phyloP scores from a whole-genome alignment of 2,113 vertebrate species.

The Asarcornis scutulata region DNA sequence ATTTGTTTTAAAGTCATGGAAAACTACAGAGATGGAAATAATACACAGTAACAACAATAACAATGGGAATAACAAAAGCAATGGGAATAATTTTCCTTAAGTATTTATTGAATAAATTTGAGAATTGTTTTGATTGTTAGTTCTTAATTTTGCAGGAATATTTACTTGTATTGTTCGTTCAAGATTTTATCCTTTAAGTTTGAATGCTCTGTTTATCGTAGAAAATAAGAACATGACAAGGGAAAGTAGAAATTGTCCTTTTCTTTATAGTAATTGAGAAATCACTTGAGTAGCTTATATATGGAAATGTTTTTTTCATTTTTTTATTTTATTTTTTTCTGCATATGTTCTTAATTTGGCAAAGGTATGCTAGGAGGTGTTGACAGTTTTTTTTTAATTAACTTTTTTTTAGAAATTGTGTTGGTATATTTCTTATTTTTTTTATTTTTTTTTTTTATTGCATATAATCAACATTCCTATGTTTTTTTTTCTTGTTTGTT shows the following conservation, averaged over 20 bases:
- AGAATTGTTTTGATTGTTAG: not conserved
- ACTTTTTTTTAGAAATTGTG: not conserved
- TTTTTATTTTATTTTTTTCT: not conserved
- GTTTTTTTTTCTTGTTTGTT: fast-evolving
- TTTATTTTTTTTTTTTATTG: not conserved
- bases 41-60: not conserved
- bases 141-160: not conserved
- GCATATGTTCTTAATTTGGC: not conserved
- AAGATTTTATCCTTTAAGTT: not conserved
- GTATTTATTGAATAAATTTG: not conserved
- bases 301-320: not conserved
- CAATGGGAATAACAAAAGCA: not conserved
- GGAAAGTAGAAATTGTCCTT: not conserved
- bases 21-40: not conserved
- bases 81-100: not conserved
- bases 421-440: not conserved
- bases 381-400: not conserved
- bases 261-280: not conserved
- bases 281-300: not conserved
- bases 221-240: not conserved
- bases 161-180: not conserved
- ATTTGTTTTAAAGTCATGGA: not conserved
- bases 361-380: not conserved
- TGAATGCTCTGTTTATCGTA: not conserved
- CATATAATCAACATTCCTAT: fast-evolving